Evolutionary conservation across 2,888 invertebrate species (phyloP).

Genomic region (Andrena dorsata): DNA sequence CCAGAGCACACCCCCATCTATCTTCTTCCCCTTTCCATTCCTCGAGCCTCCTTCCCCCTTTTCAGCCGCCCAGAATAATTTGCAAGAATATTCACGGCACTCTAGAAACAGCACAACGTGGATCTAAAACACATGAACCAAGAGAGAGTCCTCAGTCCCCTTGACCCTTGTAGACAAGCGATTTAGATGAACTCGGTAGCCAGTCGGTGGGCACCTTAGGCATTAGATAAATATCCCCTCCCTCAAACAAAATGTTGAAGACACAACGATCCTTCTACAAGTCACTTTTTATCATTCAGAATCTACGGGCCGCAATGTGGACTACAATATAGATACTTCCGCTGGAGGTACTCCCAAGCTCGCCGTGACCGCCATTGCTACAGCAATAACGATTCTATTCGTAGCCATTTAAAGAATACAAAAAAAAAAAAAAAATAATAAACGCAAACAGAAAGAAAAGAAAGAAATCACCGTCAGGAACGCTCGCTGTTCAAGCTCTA

Average conservation of each 20-base stretch:
- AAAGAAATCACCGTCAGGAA: slow-evolving; percentile 48
- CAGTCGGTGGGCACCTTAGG: slow-evolving; percentile 51
- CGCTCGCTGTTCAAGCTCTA: slow-evolving; percentile 61
- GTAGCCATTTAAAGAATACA: slow-evolving; percentile 71
- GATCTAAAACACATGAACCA: not conserved
- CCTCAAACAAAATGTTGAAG: slow-evolving; percentile 46
- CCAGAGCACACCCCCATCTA: too few species aligned
- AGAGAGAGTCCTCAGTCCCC: slow-evolving; percentile 64
- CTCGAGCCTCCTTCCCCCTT: not conserved
- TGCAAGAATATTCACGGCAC: not conserved
- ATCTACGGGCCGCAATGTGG: slow-evolving; percentile 80
- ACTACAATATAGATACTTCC: slow-evolving; percentile 77
- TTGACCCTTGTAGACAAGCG: slow-evolving; percentile 65
- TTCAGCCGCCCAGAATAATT: slow-evolving; percentile 17
- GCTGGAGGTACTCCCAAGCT: slow-evolving; percentile 82
- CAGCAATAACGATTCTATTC: slow-evolving; percentile 82
- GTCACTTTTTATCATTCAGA: slow-evolving; percentile 83
- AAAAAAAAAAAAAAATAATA: not conserved
- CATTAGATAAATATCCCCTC: slow-evolving; percentile 41
- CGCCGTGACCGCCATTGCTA: slow-evolving; percentile 81
- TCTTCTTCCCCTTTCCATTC: not conserved
- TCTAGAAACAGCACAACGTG: not conserved
- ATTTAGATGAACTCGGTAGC: slow-evolving; percentile 55
- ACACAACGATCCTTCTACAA: slow-evolving; percentile 70
- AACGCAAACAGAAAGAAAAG: slow-evolving; percentile 1